phyloP scores from a whole-genome alignment of 2,797 vertebrate genomes.

The Acanthis flammea region DNA sequence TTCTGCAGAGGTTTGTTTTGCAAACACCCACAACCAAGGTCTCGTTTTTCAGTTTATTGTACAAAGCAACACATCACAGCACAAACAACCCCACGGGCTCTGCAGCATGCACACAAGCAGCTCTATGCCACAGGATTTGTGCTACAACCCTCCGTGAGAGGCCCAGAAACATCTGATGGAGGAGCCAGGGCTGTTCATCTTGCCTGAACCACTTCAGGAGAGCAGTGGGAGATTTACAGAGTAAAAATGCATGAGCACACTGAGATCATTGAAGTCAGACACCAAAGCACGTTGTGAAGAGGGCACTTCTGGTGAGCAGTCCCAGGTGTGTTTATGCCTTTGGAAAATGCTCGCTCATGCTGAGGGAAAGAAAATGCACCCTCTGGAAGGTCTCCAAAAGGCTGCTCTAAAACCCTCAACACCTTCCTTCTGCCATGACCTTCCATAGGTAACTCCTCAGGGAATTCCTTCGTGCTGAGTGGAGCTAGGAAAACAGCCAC shows the following conservation, averaged over 20 bases:
- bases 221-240: background rate
- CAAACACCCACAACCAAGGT: background rate
- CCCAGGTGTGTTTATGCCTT: background rate
- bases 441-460: background rate
- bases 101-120: accelerated
- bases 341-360: background rate
- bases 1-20: background rate
- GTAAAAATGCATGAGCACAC: background rate
- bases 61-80: background rate
- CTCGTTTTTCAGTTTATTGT: background rate
- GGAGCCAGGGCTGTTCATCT: background rate
- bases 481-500: background rate
- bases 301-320: background rate
- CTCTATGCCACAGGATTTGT: background rate
- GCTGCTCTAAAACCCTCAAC: background rate
- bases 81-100: background rate
- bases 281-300: background rate
- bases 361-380: background rate
- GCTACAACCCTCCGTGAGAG: accelerated
- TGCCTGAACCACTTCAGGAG: background rate
- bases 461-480: background rate
- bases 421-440: background rate
- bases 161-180: background rate
- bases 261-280: background rate
- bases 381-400: background rate